Base-by-base conservation (phyloP, 2,888 invertebrate species). In the Marronus borbonicus region DNA sequence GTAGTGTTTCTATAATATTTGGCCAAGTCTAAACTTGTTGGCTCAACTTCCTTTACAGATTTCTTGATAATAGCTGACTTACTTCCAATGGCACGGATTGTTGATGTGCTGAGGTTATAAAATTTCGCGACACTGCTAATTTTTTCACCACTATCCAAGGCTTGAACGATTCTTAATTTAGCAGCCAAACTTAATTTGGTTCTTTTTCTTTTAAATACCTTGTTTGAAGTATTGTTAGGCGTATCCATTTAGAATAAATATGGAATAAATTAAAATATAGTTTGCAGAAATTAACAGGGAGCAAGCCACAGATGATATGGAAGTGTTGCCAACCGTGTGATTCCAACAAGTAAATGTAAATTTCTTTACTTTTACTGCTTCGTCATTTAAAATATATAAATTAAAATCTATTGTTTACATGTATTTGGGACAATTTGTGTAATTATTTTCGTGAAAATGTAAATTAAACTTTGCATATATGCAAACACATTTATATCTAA, bases 141-240 rank as follows among this genome's bases (percentile, higher is more conserved):
- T 7, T 58, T 58, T 58, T 58, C 55, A 7, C 55, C 55, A 20
- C 17, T 20, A n/a, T 58, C 55, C 17, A 58, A 20, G 17, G 55
- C 55, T 58, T 58, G 8, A 8, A 58, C 20, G 20, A 58, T 58
- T 5, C 20, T 20, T 24, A 5, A 58, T 58, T 58, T 58, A 20
- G 20, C 17, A 17, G 55, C 55, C n/a, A 58, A 58, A 20, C 55
- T 58, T 20, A 58, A 20, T 58, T 58, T 58, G 5, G 17, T 58
- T 58, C 55, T 58, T 20, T 58, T 58, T 24, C 55, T 58, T 58
- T 58, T 58, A 17, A 20, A 10, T 58, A 58, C n/a, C 8, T 58
- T 58, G 55, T 20, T 17, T 10, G 55, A 58, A n/a, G 20, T 17
- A 14, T 52, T 17, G n/a, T 17, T 52, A 14, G 7, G 14, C 17